Conservation (phyloP, 2,888 invertebrate genomes). For the Drosophila sordidapex region DNA sequence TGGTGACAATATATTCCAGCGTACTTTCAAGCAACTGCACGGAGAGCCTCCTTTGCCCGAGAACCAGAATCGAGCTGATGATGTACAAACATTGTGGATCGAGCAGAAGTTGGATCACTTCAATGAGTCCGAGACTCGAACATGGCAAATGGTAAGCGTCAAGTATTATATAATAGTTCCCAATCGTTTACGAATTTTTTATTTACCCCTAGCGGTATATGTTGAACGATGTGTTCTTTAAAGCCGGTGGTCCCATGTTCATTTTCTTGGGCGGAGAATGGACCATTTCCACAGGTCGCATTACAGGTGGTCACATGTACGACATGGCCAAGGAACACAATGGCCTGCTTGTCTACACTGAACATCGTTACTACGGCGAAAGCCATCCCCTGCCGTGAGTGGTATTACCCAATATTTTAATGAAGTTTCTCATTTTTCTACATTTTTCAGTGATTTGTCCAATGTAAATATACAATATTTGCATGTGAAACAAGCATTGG, state of each 20-base stretch:
- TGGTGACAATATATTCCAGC: slow-evolving; percentile 67
- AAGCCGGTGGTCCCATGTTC: slow-evolving; percentile 87
- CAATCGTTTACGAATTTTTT: background rate
- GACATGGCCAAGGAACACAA: slow-evolving; percentile 87
- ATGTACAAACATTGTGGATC: slow-evolving; percentile 84
- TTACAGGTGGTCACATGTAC: slow-evolving; percentile 87
- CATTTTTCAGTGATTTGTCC: slow-evolving; percentile 85
- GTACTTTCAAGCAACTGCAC: slow-evolving; percentile 80
- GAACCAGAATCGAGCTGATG: slow-evolving; percentile 55
- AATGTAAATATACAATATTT: slow-evolving; percentile 87
- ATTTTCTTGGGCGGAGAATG: slow-evolving; percentile 91
- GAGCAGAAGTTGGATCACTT: slow-evolving; percentile 87
- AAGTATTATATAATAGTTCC: slow-evolving; percentile 11
- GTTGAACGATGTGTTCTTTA: slow-evolving; percentile 85
- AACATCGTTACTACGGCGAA: slow-evolving; percentile 93
- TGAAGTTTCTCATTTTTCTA: background rate
- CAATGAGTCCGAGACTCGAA: slow-evolving; percentile 86
- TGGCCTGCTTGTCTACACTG: slow-evolving; percentile 90
- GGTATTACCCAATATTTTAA: fast-evolving
- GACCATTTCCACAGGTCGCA: slow-evolving; percentile 87
- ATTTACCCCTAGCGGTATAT: slow-evolving; percentile 84
- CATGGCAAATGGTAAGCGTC: slow-evolving; percentile 86
- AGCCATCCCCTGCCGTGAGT: slow-evolving; percentile 89
- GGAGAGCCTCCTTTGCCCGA: slow-evolving; percentile 84
- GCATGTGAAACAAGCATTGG: slow-evolving; percentile 88